Evolutionary conservation across 2,888 invertebrate species (phyloP), one percentile per base, ranked within the genome.

Genomic region (Zaprionus obscuricornis): DNA sequence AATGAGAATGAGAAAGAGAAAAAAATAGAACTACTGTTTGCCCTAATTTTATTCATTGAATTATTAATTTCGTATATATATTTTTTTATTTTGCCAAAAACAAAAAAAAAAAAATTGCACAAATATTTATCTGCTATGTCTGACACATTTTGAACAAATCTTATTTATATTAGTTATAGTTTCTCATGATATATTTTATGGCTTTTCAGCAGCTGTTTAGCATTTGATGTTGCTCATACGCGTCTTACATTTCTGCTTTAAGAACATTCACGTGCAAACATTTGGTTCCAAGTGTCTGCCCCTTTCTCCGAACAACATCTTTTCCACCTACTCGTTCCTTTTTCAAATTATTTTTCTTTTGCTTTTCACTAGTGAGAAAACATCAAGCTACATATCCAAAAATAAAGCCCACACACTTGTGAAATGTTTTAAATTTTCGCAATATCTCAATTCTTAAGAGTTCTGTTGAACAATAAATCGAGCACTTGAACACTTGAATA

Each of bases 181-280:
- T 46, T 57, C 55, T 57, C 37, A 37, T 62, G 36, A 27, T 36
- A 52, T 13, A 45, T 49, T 60, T 62, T 47, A 54, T 42, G 66
- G 57, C 46, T 59, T 56, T 55, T 58, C 54, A 79, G 62, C 79
- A 73, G 76, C 79, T 83, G 83, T 67, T 58, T 54, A 45, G 24
- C 55, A 69, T 47, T 62, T 49, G 14, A 62, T 57, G 50, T 73
- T 62, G 33, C 66, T 60, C 52, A 69, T 56, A 51, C 66, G 62
- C 39, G n/a, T n/a, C n/a, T n/a, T 56, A 56, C 47, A 47, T 62
- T 66, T 47, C 36, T 66, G 13, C 43, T 43, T 10, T 17, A 22
- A n/a, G 5, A 34, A 31, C 22, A 49, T 66, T 62, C 69, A 71
- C 72, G 69, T 69, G 69, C 69, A 57, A 56, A 24, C 62, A 71